Percentiles rank a stretch among this genome's conserved stretches.
Conservation (phyloP, 2,113 vertebrate species). For the Entosphenus tridentatus region DNA sequence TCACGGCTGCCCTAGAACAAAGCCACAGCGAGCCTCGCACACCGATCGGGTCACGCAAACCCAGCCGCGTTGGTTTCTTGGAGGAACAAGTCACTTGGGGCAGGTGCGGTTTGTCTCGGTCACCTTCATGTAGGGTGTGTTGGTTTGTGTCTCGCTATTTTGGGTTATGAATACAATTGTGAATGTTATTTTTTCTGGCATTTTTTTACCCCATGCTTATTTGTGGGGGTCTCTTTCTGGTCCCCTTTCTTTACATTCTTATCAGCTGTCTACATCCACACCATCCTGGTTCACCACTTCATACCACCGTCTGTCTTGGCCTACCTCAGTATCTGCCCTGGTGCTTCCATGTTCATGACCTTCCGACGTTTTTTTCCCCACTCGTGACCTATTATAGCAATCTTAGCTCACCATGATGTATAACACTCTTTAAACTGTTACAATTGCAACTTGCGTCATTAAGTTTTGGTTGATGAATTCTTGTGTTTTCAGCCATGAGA, state of each 20-base stretch:
- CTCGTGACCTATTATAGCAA: too few relatives aligned
- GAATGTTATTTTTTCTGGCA: not conserved
- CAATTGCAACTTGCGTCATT: too few relatives aligned
- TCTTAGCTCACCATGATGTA: too few relatives aligned
- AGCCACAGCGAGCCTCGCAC: slow-evolving; percentile 64
- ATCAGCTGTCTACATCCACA: not conserved
- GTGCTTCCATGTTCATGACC: too few relatives aligned
- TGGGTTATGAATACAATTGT: not conserved
- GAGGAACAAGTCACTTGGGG: slow-evolving; percentile 90
- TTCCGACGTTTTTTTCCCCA: too few relatives aligned
- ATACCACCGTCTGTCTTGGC: too few relatives aligned
- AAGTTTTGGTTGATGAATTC: too few relatives aligned
- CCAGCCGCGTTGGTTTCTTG: slow-evolving; percentile 85
- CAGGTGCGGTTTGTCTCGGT: slow-evolving; percentile 29
- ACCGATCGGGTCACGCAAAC: slow-evolving; percentile 63
- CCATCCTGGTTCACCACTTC: not conserved
- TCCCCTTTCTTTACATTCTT: not conserved
- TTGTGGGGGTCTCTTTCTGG: not conserved
- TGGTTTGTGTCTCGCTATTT: not conserved
- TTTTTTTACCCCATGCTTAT: not conserved
- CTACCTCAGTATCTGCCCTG: too few relatives aligned
- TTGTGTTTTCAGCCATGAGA: too few relatives aligned
- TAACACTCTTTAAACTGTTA: too few relatives aligned
- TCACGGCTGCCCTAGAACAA: slow-evolving; percentile 48
- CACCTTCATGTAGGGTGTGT: slow-evolving; percentile 8